Percentiles rank a stretch among this genome's conserved stretches.
Conservation (phyloP, 2,888 invertebrate genomes). For the Campoplex capitator region DNA sequence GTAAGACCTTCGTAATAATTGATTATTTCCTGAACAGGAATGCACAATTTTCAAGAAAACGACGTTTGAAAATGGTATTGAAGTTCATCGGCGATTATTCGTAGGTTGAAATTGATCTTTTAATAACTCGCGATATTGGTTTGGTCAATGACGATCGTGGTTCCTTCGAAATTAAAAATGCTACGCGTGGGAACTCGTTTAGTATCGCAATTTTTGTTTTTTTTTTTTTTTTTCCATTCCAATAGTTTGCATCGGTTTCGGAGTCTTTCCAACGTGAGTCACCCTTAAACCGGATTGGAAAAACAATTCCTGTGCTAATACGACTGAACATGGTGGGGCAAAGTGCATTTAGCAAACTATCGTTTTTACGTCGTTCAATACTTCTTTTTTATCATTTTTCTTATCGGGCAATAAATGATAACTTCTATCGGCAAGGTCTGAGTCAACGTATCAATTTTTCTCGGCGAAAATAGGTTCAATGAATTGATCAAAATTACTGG, state of each 20-base stretch:
- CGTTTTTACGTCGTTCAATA: conserved; percentile 3
- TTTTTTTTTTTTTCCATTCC: not conserved
- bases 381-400: not conserved
- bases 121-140: not conserved
- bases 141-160: not conserved
- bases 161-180: conserved; percentile 6
- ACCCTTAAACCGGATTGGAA: not conserved
- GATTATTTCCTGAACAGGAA: conserved; percentile 32
- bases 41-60: conserved; percentile 15
- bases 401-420: not conserved
- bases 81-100: conserved; percentile 31
- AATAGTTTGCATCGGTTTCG: not conserved
- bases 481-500: not conserved
- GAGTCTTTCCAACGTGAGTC: not conserved
- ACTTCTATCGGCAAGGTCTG: not conserved
- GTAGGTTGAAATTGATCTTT: conserved; percentile 17
- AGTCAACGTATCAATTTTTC: not conserved
- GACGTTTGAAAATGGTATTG: not conserved
- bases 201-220: not conserved
- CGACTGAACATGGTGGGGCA: not conserved
- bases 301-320: not conserved
- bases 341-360: not conserved
- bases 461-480: not conserved
- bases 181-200: not conserved
- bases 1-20: conserved; percentile 38